These are phyloP conservation scores for Drosophila basisetae DNA, from an alignment of 2,888 invertebrate species.

Conservation along the genomic window DNA sequence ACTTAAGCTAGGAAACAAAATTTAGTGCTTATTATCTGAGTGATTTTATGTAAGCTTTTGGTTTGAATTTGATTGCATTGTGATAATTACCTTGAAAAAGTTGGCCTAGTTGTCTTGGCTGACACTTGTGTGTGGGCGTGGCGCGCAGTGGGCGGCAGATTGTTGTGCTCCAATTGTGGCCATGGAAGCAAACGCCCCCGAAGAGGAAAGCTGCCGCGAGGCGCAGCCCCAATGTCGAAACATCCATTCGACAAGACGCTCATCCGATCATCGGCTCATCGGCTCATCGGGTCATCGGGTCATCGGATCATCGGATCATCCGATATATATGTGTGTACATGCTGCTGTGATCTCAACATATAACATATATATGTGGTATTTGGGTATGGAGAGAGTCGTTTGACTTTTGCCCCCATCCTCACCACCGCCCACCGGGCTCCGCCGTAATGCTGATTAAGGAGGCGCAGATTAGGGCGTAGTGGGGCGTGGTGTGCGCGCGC, in stretches of 20 bases:
- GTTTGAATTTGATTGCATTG: no score
- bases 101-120: constrained; percentile 52
- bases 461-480: background rate
- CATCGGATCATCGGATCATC: background rate
- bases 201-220: constrained; percentile 7
- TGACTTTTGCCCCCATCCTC: constrained; percentile 10
- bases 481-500: constrained; percentile 19
- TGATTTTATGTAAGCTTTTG: background rate
- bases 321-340: constrained; percentile 6
- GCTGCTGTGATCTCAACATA: constrained; percentile 2
- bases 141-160: constrained; percentile 40
- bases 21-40: background rate
- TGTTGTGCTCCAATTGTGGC: constrained; percentile 2
- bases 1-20: background rate
- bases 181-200: background rate
- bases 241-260: constrained; percentile 20
- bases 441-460: background rate
- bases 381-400: constrained; percentile 24
- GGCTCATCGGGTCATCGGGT: background rate
- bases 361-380: constrained; percentile 6
- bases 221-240: constrained; percentile 26
- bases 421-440: background rate
- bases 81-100: constrained; percentile 71
- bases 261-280: background rate
- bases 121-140: constrained; percentile 42